A percentile compares a stretch with the other conserved stretches of the same genome.
phyloP scores from a whole-genome alignment of 2,797 vertebrate genomes.

The Sebastes itinus region DNA sequence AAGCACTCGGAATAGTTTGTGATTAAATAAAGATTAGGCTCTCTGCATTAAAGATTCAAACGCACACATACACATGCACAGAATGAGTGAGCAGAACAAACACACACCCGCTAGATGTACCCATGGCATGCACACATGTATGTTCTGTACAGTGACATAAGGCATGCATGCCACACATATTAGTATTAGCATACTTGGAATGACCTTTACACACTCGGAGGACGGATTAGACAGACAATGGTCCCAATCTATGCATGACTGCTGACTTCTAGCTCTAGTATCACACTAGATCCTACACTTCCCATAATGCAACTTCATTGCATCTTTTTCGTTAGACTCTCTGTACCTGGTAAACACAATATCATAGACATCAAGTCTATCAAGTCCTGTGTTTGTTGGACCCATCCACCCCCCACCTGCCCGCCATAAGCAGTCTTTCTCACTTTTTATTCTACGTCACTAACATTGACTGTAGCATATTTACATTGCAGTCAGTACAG shows the following conservation, averaged over 20 bases:
- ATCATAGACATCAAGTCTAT: too few species aligned
- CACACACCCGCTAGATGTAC: neutral
- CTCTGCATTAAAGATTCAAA: constrained; percentile 70
- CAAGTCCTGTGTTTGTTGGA: too few species aligned
- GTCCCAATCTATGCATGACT: neutral
- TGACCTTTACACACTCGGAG: neutral
- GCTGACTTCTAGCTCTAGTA: neutral
- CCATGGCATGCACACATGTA: neutral
- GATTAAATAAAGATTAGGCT: constrained; percentile 82
- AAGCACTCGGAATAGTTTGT: constrained; percentile 71
- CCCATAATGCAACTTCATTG: neutral
- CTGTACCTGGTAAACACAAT: neutral
- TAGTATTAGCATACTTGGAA: too few species aligned
- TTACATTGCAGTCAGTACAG: too few species aligned
- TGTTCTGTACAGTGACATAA: neutral
- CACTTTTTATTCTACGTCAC: too few species aligned
- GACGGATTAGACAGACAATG: neutral
- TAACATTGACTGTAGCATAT: too few species aligned
- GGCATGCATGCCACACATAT: neutral
- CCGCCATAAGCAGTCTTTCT: too few species aligned
- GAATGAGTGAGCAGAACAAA: constrained; percentile 3
- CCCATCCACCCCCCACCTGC: too few species aligned
- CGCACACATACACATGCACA: constrained; percentile 4
- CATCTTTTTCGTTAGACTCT: neutral
- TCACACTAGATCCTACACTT: neutral